Conservation (phyloP, 2,888 invertebrate species). For the Drosophila paramelanica region DNA sequence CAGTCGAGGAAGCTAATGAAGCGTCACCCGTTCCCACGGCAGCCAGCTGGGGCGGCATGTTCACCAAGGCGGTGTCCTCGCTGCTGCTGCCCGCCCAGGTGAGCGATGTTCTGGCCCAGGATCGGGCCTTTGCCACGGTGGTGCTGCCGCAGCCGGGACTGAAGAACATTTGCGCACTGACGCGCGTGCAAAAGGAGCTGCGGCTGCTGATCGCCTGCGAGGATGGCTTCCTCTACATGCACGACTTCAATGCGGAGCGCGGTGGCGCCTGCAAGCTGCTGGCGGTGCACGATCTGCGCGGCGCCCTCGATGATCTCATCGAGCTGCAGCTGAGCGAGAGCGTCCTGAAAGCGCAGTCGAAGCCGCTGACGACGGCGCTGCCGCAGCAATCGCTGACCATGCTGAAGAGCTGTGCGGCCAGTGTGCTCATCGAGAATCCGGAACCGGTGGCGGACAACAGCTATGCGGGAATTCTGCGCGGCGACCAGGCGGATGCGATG, state of each 20-base stretch:
- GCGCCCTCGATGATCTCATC: constrained; percentile 83
- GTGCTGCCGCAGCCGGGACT: constrained; percentile 83
- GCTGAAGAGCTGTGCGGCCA: constrained; percentile 71
- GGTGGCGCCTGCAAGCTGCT: constrained; percentile 83
- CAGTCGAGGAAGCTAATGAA: constrained; percentile 13
- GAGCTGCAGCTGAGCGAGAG: constrained; percentile 82
- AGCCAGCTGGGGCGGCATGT: constrained; percentile 82
- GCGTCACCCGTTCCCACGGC: constrained; percentile 33
- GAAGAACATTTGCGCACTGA: constrained; percentile 83
- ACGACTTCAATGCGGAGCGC: constrained; percentile 82
- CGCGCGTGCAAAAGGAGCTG: constrained; percentile 82
- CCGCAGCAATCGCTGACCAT: constrained; percentile 61
- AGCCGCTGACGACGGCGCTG: constrained; percentile 22
- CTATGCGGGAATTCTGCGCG: constrained; percentile 96
- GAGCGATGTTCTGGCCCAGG: constrained; percentile 84
- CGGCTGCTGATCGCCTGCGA: constrained; percentile 84
- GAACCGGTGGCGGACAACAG: constrained; percentile 84
- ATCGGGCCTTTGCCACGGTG: constrained; percentile 85
- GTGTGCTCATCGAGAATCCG: constrained; percentile 82
- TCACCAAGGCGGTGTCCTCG: constrained; percentile 84
- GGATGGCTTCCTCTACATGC: constrained; percentile 85
- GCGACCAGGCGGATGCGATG: constrained; percentile 91
- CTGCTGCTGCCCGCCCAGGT: constrained; percentile 84
- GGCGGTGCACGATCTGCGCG: constrained; percentile 84
- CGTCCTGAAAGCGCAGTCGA: constrained; percentile 63